Conservation (phyloP, 2,888 invertebrate genomes). For the Tricholauxania praeusta region DNA sequence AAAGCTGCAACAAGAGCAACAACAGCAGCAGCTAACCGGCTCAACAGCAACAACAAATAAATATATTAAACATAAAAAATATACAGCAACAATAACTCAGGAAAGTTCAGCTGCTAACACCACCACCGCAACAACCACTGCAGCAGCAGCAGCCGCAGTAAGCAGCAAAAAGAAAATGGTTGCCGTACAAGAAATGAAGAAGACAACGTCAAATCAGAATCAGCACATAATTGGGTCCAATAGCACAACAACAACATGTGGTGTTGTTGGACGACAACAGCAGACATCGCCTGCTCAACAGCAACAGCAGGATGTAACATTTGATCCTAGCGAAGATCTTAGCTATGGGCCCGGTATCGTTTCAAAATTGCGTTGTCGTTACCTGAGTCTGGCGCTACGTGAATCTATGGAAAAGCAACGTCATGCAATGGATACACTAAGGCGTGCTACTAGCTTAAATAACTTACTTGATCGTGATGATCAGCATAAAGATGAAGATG, state of each 20-base stretch:
- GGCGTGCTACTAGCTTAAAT: constrained; percentile 87
- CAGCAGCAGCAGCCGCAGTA: constrained; percentile 44
- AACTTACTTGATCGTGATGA: constrained; percentile 81
- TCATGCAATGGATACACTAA: constrained; percentile 76
- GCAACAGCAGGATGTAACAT: constrained; percentile 44
- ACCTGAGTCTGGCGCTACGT: constrained; percentile 86
- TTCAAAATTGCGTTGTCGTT: constrained; percentile 86
- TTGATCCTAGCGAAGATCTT: constrained; percentile 80
- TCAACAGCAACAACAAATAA: constrained; percentile 33
- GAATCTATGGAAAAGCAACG: constrained; percentile 76
- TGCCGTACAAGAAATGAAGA: constrained; percentile 68
- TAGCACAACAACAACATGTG: constrained; percentile 41
- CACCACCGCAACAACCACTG: constrained; percentile 40
- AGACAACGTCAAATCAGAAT: constrained; percentile 47
- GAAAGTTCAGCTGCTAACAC: constrained; percentile 50
- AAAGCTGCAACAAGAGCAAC: constrained; percentile 47
- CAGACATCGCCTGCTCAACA: constrained; percentile 3
- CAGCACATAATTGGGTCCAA: constrained; percentile 47
- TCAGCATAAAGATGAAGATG: constrained; percentile 52
- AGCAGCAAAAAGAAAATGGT: constrained; percentile 69
- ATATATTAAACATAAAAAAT: constrained; percentile 44
- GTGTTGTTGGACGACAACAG: constrained; percentile 30
- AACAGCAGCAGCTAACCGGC: constrained; percentile 24
- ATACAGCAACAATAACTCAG: constrained; percentile 42
- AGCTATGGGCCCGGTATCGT: constrained; percentile 94